These are phyloP conservation scores for Scartelaos histophorus DNA, from an alignment of 2,113 vertebrate species.

Conservation along the genomic window DNA sequence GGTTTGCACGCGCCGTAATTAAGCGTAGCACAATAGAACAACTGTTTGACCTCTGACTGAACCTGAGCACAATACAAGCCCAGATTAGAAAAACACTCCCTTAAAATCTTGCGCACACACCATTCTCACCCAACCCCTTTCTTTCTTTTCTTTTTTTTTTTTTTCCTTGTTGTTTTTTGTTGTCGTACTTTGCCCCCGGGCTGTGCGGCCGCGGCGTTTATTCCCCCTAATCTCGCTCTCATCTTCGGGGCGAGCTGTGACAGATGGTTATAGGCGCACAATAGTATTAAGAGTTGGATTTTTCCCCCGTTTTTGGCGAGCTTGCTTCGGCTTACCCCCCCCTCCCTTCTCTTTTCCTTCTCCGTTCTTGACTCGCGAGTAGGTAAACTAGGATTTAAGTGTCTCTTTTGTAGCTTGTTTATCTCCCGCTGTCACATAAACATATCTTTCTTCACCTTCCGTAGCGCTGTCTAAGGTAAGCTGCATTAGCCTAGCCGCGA, in stretches of 20 bases:
- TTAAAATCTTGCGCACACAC: constrained; percentile 21
- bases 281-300: constrained; percentile 98
- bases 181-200: constrained; percentile 89
- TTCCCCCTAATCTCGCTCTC: constrained; percentile 98
- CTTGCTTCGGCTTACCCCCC: constrained; percentile 15
- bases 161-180: constrained; percentile 68
- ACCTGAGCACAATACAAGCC: constrained; percentile 58
- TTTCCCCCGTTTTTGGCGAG: constrained; percentile 72
- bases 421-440: constrained; percentile 52
- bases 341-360: constrained; percentile 65
- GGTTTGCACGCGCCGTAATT: constrained; percentile 95
- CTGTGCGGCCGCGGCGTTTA: constrained; percentile 93
- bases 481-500: constrained; percentile 95
- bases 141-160: constrained; percentile 60
- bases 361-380: constrained; percentile 86
- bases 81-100: constrained; percentile 55
- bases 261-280: constrained; percentile 99
- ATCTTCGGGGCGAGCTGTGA: constrained; percentile 98
- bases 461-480: constrained; percentile 95
- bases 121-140: constrained; percentile 40
- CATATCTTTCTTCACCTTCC: constrained; percentile 65
- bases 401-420: constrained; percentile 60
- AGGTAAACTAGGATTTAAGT: constrained; percentile 92
- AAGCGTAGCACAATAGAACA: constrained; percentile 44
- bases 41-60: constrained; percentile 60